These are phyloP conservation scores for Tragelaphus buxtoni DNA, from an alignment of 2,113 vertebrate genomes.

Conservation along the genomic window DNA sequence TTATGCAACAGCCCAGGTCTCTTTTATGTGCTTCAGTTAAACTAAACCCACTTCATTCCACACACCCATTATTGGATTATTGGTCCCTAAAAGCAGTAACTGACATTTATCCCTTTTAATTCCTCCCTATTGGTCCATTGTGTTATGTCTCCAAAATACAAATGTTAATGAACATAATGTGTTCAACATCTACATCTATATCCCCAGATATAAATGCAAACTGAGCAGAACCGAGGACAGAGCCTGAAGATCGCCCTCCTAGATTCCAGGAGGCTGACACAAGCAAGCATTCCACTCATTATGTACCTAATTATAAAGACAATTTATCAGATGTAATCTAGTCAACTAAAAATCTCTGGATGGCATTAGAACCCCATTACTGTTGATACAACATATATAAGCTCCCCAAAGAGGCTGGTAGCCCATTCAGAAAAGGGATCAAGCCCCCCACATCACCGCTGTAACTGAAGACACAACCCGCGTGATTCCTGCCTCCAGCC, in stretches of 20 bases:
- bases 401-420: not conserved
- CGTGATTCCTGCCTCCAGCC: too few relatives aligned
- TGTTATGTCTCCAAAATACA: not conserved
- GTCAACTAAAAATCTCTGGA: not conserved
- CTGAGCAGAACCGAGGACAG: not conserved
- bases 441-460: rapidly evolving
- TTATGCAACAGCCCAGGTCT: not conserved
- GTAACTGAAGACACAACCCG: not conserved
- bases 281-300: not conserved
- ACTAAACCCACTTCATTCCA: not conserved
- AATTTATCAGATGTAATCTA: not conserved
- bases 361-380: not conserved
- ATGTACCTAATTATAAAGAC: not conserved
- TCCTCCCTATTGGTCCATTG: not conserved
- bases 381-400: not conserved
- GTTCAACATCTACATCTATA: not conserved
- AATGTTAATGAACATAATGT: not conserved
- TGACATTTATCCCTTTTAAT: not conserved
- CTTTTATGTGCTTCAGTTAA: not conserved
- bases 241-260: not conserved
- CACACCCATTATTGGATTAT: not conserved
- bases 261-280: not conserved
- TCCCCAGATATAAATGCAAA: not conserved
- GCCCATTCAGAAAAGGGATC: not conserved
- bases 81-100: not conserved